Base-by-base conservation (phyloP, 2,888 invertebrate species). In the Agrenia bidenticulata region DNA sequence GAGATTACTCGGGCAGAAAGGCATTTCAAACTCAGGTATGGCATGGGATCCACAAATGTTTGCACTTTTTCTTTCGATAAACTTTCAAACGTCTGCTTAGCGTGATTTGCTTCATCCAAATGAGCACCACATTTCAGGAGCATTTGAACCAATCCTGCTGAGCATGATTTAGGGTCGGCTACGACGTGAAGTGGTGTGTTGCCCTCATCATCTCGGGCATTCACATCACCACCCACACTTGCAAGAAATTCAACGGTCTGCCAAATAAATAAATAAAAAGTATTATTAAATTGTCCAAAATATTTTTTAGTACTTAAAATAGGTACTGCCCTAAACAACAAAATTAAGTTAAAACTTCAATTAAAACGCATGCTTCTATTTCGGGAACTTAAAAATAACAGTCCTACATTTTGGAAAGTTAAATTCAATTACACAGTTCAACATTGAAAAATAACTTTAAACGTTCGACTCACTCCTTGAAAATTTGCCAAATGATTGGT, bases 131-230 rank as follows among this genome's bases (percentile, higher is more conserved):
- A 85, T 4, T 87, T 82, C 0, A 96, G 84, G 5, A 97, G 82
- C 9, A 86, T 85, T 74, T 85, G 84, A 0, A 91, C 87, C 49
- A 94, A 84, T 50, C 85, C 85, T 1, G 86, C 82, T 0, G 89
- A 87, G 77, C 88, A 89, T 41, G 71, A 70, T 73, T 82, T 80
- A 64, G 88, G 86, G 80, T 88, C 85, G 50, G 77, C 77, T 69
- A 90, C 91, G 0, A 89, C 88, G 67, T 94, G 83, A 79, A 95
- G 95, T 13, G 94, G 89, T 21, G 93, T 93, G 81, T 94, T 93
- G 21, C 91, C 92, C 63, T 87, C 87, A 60, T 87, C 86, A 80
- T 96, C 95, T 1, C 85, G 81, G 0, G 88, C 88, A 80, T 88
- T 88, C 0, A 90, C 88, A 80, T 88, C 85, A 0, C 93, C 92